Percentiles rank a stretch among this genome's conserved stretches.
phyloP scores from a whole-genome alignment of 92 coral and sea anemone species.

The Desmophyllum pertusum region DNA sequence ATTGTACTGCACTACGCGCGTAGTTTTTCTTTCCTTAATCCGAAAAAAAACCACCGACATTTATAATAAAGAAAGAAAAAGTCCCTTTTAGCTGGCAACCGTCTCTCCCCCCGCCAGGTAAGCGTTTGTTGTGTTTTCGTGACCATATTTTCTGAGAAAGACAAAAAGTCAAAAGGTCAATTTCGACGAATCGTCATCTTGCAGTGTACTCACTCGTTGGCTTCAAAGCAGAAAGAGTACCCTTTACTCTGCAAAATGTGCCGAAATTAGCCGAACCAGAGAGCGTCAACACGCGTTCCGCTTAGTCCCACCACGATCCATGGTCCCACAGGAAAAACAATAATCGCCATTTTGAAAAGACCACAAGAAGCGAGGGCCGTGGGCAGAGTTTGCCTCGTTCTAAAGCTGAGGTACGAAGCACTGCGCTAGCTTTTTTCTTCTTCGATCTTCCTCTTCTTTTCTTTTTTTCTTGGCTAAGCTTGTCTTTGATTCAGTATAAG shows the following conservation, averaged over 20 bases:
- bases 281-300: no score
- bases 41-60: not conserved
- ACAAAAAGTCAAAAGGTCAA: not conserved
- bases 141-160: not conserved
- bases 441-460: no score
- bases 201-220: not conserved
- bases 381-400: not conserved
- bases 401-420: slow-evolving; percentile 5
- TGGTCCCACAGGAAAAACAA: no score
- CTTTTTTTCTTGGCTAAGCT: no score
- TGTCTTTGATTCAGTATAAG: no score
- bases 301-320: no score
- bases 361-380: not conserved
- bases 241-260: not conserved
- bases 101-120: not conserved
- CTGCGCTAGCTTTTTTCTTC: no score
- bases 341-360: not conserved
- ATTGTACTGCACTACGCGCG: not conserved
- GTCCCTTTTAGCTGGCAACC: not conserved
- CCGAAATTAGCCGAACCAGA: not conserved
- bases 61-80: not conserved
- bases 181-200: not conserved
- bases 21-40: not conserved
- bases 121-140: not conserved
- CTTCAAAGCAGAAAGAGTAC: not conserved